Base-by-base conservation (phyloP, 2,797 vertebrate species). In the Muraenolepis orangiensis region DNA sequence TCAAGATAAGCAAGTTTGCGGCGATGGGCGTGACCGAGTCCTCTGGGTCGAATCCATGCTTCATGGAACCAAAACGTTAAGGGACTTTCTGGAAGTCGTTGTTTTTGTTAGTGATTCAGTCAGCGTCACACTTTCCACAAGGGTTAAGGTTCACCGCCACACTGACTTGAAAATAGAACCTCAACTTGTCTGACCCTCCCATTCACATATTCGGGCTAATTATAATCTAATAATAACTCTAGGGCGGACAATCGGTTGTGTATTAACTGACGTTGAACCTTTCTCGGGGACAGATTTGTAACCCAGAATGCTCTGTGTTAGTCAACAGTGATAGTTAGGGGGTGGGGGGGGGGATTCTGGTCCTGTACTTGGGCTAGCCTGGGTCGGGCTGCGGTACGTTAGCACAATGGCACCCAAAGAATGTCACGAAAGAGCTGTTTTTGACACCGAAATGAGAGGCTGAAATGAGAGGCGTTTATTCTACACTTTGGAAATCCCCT, bases 1-100 rank as follows among this genome's bases (percentile, higher is more conserved):
- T 84, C 88, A 75, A 72, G 89, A 85, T 74, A 31, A 88, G 87
- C 88, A 29, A 0, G 90, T 88, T 92, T 75, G 51, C 86, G 84
- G 85, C 51, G 84, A 87, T 80, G 42, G 86, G 85, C 8, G 82
- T 87, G 87, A 84, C 36, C 74, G 69, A 38, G 73, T 67, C 38
- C 66, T 75, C 14, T 69, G 32, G 6, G 31, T 67, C 28, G 23
- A 12, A 64, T 23, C 57, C 57, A 26, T 26, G 57, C 57, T 26
- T 26, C 57, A 8, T 64, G 57, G 18, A 64, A 26, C 57, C 13
- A 26, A n/a, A 18, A 26, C 57, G 3, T 18, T 26, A 64, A 4
- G n/a, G 23, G 23, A 64, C 57, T 26, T 26, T 64, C 16, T 64
- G n/a, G n/a, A 64, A 64, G 57, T 64, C 13, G 57, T 64, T 26